Evolutionary conservation across 2,888 invertebrate species (phyloP).

Genomic region (Tipula helvola): DNA sequence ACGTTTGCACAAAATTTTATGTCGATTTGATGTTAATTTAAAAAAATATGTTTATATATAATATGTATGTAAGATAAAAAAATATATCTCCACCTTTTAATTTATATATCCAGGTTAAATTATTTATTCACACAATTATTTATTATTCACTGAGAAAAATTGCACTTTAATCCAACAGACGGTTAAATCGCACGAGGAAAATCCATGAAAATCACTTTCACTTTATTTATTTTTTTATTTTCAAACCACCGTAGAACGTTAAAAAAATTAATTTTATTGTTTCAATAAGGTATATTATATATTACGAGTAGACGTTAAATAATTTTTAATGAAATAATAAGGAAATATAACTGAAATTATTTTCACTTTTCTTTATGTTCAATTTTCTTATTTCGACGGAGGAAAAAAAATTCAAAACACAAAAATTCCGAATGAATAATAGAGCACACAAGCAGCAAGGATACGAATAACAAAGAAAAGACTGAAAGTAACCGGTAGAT

Average conservation of each 20-base stretch:
- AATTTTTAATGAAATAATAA: background rate
- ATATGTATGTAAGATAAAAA: background rate
- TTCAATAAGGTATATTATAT: background rate
- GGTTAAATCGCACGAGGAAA: background rate
- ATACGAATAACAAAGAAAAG: conserved; percentile 4
- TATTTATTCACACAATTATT: background rate
- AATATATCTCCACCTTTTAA: background rate
- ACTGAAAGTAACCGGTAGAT: background rate
- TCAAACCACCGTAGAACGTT: background rate
- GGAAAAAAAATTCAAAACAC: background rate
- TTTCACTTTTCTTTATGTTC: background rate
- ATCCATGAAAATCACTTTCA: background rate
- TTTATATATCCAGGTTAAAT: background rate
- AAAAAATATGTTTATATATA: background rate
- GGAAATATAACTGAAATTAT: background rate
- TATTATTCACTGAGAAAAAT: background rate
- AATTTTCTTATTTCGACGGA: background rate
- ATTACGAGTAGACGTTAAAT: background rate
- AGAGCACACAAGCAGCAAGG: background rate
- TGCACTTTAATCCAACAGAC: background rate
- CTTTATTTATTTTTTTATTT: background rate
- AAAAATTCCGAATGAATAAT: background rate
- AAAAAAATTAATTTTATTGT: background rate
- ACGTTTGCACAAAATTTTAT: background rate
- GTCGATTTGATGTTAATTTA: background rate